Evolutionary conservation across 2,113 vertebrate species (phyloP), one percentile per base, ranked within the genome.

Genomic region (Aspiorhynchus laticeps): DNA sequence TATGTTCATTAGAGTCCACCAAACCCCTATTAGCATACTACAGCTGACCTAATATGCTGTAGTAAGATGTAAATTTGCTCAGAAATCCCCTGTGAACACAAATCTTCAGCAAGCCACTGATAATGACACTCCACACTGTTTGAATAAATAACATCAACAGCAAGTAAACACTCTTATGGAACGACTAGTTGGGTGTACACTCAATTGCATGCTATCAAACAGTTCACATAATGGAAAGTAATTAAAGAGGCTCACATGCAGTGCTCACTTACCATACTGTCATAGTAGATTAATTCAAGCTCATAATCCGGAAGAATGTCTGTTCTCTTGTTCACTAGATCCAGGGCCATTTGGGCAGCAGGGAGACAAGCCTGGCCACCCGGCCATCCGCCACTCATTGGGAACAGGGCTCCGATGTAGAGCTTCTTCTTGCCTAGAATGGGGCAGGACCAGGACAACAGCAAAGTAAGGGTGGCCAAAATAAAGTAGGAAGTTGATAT

Each of bases 291-390:
- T 85, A 98, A 95, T 92, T 97, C 96, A 91, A 98, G 95, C 91
- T 98, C 96, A 91, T 97, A 97, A 94, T 97, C 97, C 10, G 97
- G 97, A 88, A 97, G 95, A 90, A 98, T 98, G 94, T 98, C 97
- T 87, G 94, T 95, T 91, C 97, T 88, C 94, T 96, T 96, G 93
- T 98, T 98, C 86, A 98, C 97, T 93, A 98, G 94, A 90, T 98
- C 96, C 93, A 98, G 93, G 59, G 97, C 97, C 97, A 98, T 98
- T 94, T 97, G 96, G 77, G 97, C 97, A 56, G 97, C 94, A 78
- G 97, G 97, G 83, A 97, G 95, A 88, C 97, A 98, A 78, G 97
- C 97, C 93, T 98, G 97, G 9, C 97, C 97, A 63, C 97, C 97
- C 0, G 97, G 97, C 97, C 97, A 98, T 88, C 97, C 97, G 5